Evolutionary conservation across 2,113 vertebrate species (phyloP).

Genomic region (Ceyx cyanopectus): DNA sequence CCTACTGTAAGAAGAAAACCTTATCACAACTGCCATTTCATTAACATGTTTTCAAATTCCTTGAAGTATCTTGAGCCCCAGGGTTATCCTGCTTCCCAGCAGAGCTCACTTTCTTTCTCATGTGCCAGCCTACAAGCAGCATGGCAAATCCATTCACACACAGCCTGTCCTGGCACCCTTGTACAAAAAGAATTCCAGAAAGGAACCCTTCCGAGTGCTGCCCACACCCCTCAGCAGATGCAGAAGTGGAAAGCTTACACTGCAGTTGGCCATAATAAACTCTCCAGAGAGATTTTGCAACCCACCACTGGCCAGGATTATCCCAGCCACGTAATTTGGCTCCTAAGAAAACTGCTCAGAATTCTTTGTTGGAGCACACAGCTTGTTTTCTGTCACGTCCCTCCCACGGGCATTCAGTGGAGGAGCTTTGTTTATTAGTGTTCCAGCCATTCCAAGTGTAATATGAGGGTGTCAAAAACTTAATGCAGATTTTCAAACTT

Average conservation of each 20-base stretch:
- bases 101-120: not conserved
- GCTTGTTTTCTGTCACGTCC: not conserved
- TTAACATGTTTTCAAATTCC: not conserved
- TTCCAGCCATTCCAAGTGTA: not conserved
- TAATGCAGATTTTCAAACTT: not conserved
- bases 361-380: not conserved
- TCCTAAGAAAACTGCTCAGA: conserved; percentile 1
- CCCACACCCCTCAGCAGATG: conserved; percentile 55
- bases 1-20: not conserved
- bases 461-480: not conserved
- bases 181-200: not conserved
- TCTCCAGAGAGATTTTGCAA: not conserved
- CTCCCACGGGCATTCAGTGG: not conserved
- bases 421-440: conserved; percentile 11
- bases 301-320: conserved; percentile 4
- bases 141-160: not conserved
- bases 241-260: not conserved
- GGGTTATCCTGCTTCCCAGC: not conserved
- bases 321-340: not conserved
- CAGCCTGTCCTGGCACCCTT: not conserved
- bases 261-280: not conserved
- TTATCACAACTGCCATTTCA: not conserved
- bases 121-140: accelerated
- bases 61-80: not conserved
- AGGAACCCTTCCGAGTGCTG: not conserved